phyloP scores from a whole-genome alignment of 2,797 vertebrate genomes.

The Myiothlypis chrysogaster region DNA sequence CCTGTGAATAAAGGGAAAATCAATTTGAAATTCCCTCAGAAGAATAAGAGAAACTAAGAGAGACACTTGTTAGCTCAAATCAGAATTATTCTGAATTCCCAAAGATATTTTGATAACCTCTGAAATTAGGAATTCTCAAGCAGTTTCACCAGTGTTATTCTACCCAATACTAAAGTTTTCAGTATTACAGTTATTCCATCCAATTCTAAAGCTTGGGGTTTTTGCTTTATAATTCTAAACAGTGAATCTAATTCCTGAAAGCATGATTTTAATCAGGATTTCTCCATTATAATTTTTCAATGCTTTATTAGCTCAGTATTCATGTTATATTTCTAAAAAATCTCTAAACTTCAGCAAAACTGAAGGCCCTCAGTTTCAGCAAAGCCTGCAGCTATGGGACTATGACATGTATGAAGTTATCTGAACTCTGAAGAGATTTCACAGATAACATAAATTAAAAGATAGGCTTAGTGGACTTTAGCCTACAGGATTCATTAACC shows the following conservation, averaged over 20 bases:
- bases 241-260: background rate
- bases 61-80: background rate
- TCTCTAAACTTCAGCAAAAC: background rate
- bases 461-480: background rate
- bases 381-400: background rate
- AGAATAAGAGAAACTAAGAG: background rate
- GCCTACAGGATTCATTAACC: background rate
- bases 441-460: background rate
- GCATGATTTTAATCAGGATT: background rate
- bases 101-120: background rate
- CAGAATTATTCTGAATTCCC: background rate
- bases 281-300: background rate
- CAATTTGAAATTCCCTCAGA: background rate
- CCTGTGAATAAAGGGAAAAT: background rate
- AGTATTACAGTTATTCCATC: background rate
- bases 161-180: background rate
- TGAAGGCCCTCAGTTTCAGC: background rate
- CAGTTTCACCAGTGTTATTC: background rate
- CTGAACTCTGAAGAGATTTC: background rate
- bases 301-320: background rate
- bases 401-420: background rate
- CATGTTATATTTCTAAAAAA: background rate
- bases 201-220: background rate
- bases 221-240: background rate
- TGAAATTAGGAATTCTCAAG: background rate